Base-by-base conservation (phyloP, 2,888 invertebrate genomes). In the Cremastobaeus sp. region DNA sequence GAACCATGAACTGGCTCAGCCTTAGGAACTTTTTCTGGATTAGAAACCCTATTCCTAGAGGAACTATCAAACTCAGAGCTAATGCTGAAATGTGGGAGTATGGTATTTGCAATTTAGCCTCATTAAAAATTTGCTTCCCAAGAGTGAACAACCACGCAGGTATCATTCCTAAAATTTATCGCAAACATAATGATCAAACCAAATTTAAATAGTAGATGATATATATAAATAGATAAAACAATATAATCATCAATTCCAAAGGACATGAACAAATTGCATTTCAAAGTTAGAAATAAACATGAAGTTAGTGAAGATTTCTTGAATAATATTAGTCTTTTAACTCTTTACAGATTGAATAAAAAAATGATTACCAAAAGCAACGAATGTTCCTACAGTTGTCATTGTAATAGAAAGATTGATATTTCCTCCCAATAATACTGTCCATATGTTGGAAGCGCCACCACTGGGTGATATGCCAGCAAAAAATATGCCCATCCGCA, bases 361-460 rank as follows among this genome's bases (percentile, higher is more conserved):
- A n/a, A n/a, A 8, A 11, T 21, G 59, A n/a, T 86, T 87, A 92
- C 94, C 95, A 82, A 98, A 94, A 0, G 97, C 94, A 0, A 93
- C 93, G 3, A 98, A 87, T 1, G 96, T 98, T 70, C 96, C 94
- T 59, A 97, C 89, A 5, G 97, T 93, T 0, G 98, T 99, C 98
- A 99, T 97, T 11, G 98, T 94, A 45, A 99, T 92, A 0, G 97
- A 97, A 34, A 99, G 90, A 86, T 97, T 94, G 3, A 98, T 91
- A 88, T 99, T 98, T 3, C 97, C 98, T 2, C 94, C 95, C 1
- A 99, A 90, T 11, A 98, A 91, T 76, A 95, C 93, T 0, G 97
- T 94, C 97, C 98, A 99, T 81, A 98, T 95, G 88, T 99, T 99
- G 45, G 97, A 97, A 17, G 97, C 97, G 0, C 98, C 98, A 0